Conservation (phyloP, 2,113 vertebrate species). For the Sus scrofa region DNA sequence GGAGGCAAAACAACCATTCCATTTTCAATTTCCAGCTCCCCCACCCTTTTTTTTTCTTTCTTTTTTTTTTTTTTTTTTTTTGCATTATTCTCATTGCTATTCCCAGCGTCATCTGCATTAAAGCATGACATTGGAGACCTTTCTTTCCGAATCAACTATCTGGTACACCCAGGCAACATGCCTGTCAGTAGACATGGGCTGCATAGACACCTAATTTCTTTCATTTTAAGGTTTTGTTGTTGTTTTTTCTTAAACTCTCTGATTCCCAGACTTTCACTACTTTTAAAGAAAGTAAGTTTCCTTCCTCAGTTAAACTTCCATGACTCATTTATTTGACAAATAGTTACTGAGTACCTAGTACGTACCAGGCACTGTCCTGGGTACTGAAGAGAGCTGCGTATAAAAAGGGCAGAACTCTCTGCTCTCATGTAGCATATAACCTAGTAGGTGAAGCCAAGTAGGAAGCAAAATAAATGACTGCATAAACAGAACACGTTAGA, state of each 20-base stretch:
- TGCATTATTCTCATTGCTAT: background rate
- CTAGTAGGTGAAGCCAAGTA: background rate
- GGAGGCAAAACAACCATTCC: conserved; percentile 41
- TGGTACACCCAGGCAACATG: conserved; percentile 21
- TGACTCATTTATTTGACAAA: background rate
- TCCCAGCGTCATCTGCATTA: conserved; percentile 12
- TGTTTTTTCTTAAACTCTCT: background rate
- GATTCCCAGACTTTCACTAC: background rate
- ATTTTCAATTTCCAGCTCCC: conserved; percentile 33
- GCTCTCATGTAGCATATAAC: background rate
- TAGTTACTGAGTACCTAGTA: background rate
- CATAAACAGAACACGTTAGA: background rate
- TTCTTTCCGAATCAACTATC: background rate
- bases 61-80: background rate
- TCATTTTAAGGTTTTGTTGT: background rate
- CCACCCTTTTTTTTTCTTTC: accelerated
- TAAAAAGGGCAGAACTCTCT: background rate
- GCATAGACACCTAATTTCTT: background rate
- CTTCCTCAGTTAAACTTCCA: background rate
- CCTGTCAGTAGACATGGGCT: background rate
- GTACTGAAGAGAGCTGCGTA: background rate
- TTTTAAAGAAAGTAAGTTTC: background rate
- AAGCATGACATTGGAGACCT: background rate
- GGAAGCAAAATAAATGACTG: background rate
- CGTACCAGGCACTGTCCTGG: background rate